Conservation (phyloP, 2,113 vertebrate species). For the Petromus typicus region DNA sequence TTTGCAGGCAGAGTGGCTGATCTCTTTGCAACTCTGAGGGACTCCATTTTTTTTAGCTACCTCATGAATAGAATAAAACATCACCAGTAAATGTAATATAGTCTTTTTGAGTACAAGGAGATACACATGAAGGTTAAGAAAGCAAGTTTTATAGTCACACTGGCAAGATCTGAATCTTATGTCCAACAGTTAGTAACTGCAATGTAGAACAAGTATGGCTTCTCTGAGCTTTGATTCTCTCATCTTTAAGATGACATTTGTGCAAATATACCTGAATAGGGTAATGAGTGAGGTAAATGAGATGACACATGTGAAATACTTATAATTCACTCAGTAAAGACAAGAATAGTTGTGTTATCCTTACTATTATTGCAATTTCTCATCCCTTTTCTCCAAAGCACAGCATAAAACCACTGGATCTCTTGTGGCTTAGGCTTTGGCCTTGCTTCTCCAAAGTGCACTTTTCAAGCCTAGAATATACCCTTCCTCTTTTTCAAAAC, state of each 20-base stretch:
- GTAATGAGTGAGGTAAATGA: not conserved
- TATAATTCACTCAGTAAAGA: slow-evolving; percentile 27
- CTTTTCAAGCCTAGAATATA: not conserved
- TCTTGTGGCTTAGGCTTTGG: not conserved
- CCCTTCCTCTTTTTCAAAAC: not conserved
- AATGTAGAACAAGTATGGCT: not conserved
- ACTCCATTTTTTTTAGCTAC: not conserved
- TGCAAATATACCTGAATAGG: not conserved
- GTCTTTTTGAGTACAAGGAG: not conserved
- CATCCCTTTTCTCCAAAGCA: not conserved
- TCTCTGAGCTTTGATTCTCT: not conserved
- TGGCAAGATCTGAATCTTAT: not conserved
- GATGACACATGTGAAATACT: not conserved
- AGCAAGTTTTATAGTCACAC: not conserved
- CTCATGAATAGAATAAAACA: not conserved
- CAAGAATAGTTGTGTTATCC: not conserved
- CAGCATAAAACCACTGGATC: not conserved
- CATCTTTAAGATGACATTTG: not conserved
- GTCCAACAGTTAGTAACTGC: not conserved
- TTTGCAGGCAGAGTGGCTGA: not conserved
- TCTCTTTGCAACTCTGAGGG: not conserved
- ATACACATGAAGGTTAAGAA: not conserved
- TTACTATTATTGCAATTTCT: not conserved
- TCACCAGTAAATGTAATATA: not conserved
- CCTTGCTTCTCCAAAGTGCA: not conserved